Conservation (phyloP, 2,113 vertebrate species). For the Morone chrysops region DNA sequence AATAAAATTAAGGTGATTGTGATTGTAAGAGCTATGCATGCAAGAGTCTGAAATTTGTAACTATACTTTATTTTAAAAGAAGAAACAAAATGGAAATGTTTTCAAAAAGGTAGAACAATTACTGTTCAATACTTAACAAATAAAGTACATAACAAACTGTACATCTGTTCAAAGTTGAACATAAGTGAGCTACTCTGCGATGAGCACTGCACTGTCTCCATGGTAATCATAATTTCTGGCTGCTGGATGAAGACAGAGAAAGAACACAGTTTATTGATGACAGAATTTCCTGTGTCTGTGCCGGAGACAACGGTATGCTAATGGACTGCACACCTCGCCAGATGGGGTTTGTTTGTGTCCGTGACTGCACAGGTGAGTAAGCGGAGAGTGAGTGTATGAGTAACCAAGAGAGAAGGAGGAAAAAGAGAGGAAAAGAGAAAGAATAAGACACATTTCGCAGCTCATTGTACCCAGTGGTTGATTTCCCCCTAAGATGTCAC, state of each 20-base stretch:
- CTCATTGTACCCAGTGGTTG: background rate
- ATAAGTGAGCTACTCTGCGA: slow-evolving; percentile 3
- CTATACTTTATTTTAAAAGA: no score
- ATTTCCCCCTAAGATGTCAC: background rate
- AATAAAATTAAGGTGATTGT: background rate
- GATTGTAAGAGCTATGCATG: background rate
- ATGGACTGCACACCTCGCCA: slow-evolving; percentile 71
- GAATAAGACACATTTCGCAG: background rate
- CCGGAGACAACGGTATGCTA: slow-evolving; percentile 77
- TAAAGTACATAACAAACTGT: background rate
- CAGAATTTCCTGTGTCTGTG: slow-evolving; percentile 57
- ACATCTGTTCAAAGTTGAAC: slow-evolving; percentile 1
- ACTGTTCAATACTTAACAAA: background rate
- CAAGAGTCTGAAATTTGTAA: no score
- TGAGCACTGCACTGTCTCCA: slow-evolving; percentile 46
- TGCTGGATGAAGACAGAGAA: slow-evolving; percentile 40
- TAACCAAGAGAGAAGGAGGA: background rate
- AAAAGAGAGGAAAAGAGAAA: background rate
- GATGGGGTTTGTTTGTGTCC: slow-evolving; percentile 76
- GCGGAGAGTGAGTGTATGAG: background rate
- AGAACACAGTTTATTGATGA: slow-evolving; percentile 54
- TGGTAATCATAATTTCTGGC: slow-evolving; percentile 51
- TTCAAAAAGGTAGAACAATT: background rate
- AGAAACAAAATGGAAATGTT: background rate
- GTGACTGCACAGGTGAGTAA: slow-evolving; percentile 62